Conservation (phyloP, 2,797 vertebrate species). For the Linurgus olivaceus region DNA sequence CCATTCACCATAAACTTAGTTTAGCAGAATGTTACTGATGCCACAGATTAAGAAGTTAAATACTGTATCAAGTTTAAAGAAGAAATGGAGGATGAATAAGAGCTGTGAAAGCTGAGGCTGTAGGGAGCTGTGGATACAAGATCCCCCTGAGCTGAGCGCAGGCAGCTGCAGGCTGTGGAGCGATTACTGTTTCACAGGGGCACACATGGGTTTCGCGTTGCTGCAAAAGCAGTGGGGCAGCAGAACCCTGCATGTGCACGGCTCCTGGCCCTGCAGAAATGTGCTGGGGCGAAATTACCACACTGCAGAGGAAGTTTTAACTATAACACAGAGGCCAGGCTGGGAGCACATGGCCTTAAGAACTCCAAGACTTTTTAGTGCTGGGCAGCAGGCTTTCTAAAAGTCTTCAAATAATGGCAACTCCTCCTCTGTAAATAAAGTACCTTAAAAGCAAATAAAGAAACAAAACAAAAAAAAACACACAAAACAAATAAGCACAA, state of each 20-base stretch:
- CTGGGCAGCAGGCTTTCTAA: not conserved
- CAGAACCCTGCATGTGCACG: accelerated
- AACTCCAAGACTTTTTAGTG: not conserved
- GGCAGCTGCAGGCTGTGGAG: accelerated
- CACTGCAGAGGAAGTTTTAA: not conserved
- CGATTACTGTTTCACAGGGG: not conserved
- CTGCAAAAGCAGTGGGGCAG: not conserved
- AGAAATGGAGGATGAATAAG: not conserved
- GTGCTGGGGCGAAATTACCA: not conserved
- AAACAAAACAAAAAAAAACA: not conserved
- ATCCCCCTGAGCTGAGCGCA: accelerated
- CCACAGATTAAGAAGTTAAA: not conserved
- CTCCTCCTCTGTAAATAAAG: not conserved
- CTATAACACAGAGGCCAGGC: not conserved
- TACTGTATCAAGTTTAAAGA: conserved; percentile 4
- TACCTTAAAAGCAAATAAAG: not conserved
- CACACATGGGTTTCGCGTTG: accelerated
- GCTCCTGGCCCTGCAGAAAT: not conserved
- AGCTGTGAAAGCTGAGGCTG: conserved; percentile 6
- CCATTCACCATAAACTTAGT: not conserved
- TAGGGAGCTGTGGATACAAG: not conserved
- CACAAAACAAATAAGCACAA: not conserved
- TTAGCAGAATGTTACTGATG: not conserved
- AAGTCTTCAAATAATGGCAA: not conserved
- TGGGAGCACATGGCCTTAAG: not conserved